Conservation (phyloP, 1,140 invertebrate genomes). For the Potamilus streckersoni region DNA sequence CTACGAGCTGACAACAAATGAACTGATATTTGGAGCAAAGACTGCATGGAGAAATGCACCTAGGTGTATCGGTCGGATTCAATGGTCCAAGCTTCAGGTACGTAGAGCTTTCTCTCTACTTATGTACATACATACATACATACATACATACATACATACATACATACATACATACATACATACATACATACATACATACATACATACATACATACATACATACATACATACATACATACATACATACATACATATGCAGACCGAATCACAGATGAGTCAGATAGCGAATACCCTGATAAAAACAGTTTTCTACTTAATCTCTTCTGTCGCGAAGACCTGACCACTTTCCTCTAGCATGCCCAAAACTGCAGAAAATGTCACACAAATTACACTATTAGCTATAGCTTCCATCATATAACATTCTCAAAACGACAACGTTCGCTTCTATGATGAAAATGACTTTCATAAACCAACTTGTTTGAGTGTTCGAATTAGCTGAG, state of each 20-base stretch:
- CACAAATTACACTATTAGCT: too few relatives aligned
- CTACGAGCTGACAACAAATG: conserved; percentile 92
- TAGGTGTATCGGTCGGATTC: conserved; percentile 93
- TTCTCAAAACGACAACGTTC: too few relatives aligned
- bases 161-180: neutral
- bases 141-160: neutral
- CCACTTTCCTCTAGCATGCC: too few relatives aligned
- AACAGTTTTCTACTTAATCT: too few relatives aligned
- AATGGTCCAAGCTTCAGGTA: conserved; percentile 96
- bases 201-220: neutral
- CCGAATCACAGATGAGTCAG: too few relatives aligned
- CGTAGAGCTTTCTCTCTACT: neutral
- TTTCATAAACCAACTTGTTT: too few relatives aligned
- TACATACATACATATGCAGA: neutral
- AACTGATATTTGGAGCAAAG: conserved; percentile 94
- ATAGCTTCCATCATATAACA: too few relatives aligned
- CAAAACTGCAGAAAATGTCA: too few relatives aligned
- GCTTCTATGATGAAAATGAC: too few relatives aligned
- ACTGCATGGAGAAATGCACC: conserved; percentile 94
- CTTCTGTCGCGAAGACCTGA: too few relatives aligned
- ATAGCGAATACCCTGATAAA: too few relatives aligned
- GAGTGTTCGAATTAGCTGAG: too few relatives aligned
- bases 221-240: neutral
- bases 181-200: neutral
- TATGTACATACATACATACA: neutral